Base-by-base conservation (phyloP, 1,140 invertebrate species). In the Neodiprion virginianus region DNA sequence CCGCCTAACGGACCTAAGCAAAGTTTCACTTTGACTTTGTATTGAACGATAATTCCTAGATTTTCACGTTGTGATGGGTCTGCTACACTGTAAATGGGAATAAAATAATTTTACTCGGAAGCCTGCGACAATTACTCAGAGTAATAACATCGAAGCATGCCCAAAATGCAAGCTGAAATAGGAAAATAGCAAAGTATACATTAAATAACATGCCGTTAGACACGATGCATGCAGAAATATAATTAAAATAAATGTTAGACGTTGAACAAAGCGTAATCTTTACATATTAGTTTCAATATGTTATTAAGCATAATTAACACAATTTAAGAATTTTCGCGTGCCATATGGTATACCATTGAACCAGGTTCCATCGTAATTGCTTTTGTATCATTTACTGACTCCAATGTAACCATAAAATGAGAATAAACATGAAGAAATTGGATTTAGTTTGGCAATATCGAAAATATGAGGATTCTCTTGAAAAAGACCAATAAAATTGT, bases 11-110 rank as follows among this genome's bases (percentile, higher is more conserved):
- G 92, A 77, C 98, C 97, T 70, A 99, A 91, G 82, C 96, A 96
- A 72, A 99, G 92, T 90, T 99, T 98, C 72, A 99, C 98, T 92
- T 99, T 99, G 11, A 98, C 97, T 91, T 98, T 98, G 90, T 99
- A 99, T 88, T 99, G 97, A 70, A 99, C 98, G 86, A 99, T 98
- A 81, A 99, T 99, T 70, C 98, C 98, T 81, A 99, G 92, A 87
- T 97, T 98, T 89, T 98, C 97, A 81, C 96, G 93, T 86, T 97
- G 96, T 79, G 93, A 91, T 69, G 94, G 93, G 91, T 97, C 96
- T 50, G 94, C 93, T 77, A 97, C 93, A 85, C 95, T 96, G 89
- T 76, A 90, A 88, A 79, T 82, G 79, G 10, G 69, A 78, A 76
- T 73, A 23, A 12, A 69, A 47, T 73, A 40, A 14, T 48, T 28